phyloP scores from a whole-genome alignment of 1,140 invertebrate genomes.

The Yoshiicerus persimilis region DNA sequence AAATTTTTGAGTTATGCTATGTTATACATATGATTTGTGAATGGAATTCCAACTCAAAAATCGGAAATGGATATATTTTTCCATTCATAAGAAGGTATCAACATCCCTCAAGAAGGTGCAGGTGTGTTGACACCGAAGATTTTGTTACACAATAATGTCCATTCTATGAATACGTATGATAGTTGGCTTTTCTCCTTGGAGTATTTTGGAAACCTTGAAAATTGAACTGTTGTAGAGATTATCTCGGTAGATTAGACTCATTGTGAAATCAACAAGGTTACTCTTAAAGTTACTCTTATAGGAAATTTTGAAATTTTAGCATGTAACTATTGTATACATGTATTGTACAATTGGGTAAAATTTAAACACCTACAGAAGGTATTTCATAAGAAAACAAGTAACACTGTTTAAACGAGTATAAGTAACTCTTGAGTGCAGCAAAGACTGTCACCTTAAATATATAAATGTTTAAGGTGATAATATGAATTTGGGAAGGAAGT shows the following conservation, averaged over 20 bases:
- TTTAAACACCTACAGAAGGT: too few relatives aligned
- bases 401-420: too few relatives aligned
- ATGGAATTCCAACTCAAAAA: too few relatives aligned
- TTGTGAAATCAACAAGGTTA: conserved; percentile 16
- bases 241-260: neutral
- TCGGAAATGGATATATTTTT: too few relatives aligned
- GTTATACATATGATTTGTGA: too few relatives aligned
- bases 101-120: neutral
- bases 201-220: neutral
- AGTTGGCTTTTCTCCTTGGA: neutral
- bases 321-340: neutral
- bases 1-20: too few relatives aligned
- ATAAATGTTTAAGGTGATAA: too few relatives aligned
- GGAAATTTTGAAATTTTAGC: neutral
- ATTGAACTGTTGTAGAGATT: neutral
- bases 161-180: neutral
- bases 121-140: too few relatives aligned
- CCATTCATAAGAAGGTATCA: neutral
- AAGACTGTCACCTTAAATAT: too few relatives aligned
- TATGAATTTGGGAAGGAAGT: neutral
- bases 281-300: neutral
- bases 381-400: too few relatives aligned
- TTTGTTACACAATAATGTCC: neutral
- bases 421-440: neutral
- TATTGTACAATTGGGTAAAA: too few relatives aligned